These are phyloP conservation scores for Peromyscus eremicus DNA, from an alignment of 2,797 vertebrate genomes.

Conservation along the genomic window DNA sequence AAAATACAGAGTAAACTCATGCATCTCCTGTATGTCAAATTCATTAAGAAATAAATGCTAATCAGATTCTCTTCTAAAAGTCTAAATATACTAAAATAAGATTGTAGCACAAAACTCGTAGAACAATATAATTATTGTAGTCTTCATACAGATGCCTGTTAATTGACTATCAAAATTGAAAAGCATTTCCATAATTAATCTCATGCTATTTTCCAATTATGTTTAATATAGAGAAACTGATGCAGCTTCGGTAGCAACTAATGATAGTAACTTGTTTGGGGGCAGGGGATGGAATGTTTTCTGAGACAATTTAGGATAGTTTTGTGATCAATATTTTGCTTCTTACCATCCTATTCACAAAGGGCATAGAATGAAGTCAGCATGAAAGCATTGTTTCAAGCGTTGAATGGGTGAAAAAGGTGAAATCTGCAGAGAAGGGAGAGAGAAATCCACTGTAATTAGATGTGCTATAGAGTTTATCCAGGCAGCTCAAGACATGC, in stretches of 20 bases:
- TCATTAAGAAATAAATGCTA: conserved; percentile 60
- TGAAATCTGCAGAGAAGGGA: background rate
- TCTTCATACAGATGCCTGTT: conserved; percentile 83
- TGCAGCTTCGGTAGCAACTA: conserved; percentile 71
- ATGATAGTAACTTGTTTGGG: conserved; percentile 59
- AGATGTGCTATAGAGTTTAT: background rate
- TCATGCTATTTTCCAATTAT: conserved; percentile 86
- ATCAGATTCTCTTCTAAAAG: conserved; percentile 72
- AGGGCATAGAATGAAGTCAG: conserved; percentile 25
- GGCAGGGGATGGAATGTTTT: conserved; percentile 47
- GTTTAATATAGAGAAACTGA: conserved; percentile 83
- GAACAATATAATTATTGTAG: conserved; percentile 80
- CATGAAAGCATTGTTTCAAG: conserved; percentile 40
- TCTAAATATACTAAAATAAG: conserved; percentile 67
- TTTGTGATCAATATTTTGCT: conserved; percentile 45
- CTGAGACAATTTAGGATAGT: conserved; percentile 50
- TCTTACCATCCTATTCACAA: conserved; percentile 55
- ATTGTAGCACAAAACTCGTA: conserved; percentile 52
- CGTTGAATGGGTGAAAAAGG: conserved; percentile 43
- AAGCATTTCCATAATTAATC: conserved; percentile 87
- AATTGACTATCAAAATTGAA: conserved; percentile 86
- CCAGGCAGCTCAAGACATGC: background rate
- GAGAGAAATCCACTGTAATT: background rate
- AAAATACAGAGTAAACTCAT: conserved; percentile 63
- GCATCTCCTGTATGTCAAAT: conserved; percentile 65